Conservation (phyloP, 2,113 vertebrate species). For the Stictonetta naevosa region DNA sequence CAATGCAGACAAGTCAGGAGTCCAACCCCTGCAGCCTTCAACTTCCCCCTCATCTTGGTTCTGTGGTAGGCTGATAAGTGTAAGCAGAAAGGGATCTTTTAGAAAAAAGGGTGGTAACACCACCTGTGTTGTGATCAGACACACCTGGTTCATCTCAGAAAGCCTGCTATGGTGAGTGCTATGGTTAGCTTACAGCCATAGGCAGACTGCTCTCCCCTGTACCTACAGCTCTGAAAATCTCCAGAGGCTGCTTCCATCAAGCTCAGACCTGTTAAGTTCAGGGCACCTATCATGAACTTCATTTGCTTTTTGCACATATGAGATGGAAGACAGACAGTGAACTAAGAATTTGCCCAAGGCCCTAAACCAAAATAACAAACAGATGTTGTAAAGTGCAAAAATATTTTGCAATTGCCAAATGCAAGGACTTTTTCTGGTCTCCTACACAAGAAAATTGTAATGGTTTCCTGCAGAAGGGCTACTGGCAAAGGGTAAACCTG, state of each 20-base stretch:
- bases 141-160: not conserved
- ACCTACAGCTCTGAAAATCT: not conserved
- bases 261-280: not conserved
- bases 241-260: not conserved
- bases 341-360: not conserved
- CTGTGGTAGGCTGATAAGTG: accelerated
- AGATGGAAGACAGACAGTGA: not conserved
- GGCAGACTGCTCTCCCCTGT: not conserved
- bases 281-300: not conserved
- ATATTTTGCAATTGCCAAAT: not conserved
- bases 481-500: not conserved
- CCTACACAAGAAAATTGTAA: not conserved
- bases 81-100: not conserved
- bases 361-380: not conserved
- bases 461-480: not conserved
- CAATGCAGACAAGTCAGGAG: accelerated
- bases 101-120: not conserved
- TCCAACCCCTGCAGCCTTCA: not conserved
- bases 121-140: not conserved
- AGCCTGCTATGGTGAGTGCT: too few relatives aligned
- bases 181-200: too few relatives aligned
- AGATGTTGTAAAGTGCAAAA: not conserved
- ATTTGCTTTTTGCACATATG: not conserved
- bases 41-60: not conserved
- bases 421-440: not conserved